These are phyloP conservation scores for Pimpla rufipes DNA, from an alignment of 2,888 invertebrate species.

Conservation along the genomic window DNA sequence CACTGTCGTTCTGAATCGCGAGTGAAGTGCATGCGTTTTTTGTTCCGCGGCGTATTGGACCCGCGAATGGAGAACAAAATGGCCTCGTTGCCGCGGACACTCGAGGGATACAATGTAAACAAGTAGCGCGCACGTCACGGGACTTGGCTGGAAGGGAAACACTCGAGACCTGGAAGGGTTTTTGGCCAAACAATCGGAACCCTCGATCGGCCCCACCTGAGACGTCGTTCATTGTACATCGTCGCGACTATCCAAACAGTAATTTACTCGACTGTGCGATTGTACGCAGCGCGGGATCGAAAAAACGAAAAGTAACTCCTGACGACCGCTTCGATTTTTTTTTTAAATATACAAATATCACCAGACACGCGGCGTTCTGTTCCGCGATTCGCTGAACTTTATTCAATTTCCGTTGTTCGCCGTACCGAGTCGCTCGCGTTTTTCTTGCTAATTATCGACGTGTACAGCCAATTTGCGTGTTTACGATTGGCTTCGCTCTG, in stretches of 20 bases:
- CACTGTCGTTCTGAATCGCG: neutral
- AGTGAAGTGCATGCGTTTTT: slow-evolving; percentile 5
- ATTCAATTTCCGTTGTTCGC: slow-evolving; percentile 21
- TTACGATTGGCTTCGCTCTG: slow-evolving; percentile 7
- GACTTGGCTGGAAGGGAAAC: neutral
- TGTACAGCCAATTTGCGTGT: slow-evolving; percentile 35
- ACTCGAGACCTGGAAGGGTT: slow-evolving; percentile 6
- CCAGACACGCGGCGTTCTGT: neutral
- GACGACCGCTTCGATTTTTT: neutral
- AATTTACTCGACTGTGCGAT: neutral
- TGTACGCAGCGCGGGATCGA: neutral
- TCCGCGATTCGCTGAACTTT: slow-evolving; percentile 5
- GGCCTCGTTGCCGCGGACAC: slow-evolving; percentile 20
- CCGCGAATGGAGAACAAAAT: slow-evolving; percentile 11
- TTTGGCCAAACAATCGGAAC: slow-evolving; percentile 51
- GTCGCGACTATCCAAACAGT: slow-evolving; percentile 28
- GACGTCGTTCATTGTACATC: slow-evolving; percentile 23
- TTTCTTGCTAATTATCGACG: slow-evolving; percentile 44
- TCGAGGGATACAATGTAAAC: slow-evolving; percentile 3
- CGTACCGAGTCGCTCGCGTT: slow-evolving; percentile 4
- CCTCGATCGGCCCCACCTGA: slow-evolving; percentile 40
- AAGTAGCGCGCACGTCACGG: neutral
- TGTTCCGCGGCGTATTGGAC: neutral
- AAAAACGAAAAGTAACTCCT: neutral
- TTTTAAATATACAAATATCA: slow-evolving; percentile 9